phyloP scores from a whole-genome alignment of 2,888 invertebrate species.

The Drosophila paramelanica region DNA sequence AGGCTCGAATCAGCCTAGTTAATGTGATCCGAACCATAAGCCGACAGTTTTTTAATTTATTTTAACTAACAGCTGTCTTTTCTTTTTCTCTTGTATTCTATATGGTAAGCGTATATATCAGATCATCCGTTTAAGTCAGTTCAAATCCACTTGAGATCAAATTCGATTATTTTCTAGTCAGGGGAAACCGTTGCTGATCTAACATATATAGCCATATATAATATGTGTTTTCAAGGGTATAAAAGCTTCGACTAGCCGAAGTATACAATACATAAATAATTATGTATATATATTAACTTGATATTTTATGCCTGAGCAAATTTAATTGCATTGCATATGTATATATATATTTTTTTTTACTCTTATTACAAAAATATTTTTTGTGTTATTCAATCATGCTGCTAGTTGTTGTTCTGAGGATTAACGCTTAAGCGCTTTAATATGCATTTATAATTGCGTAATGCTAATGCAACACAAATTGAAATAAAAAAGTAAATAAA shows the following conservation, averaged over 20 bases:
- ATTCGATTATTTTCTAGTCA: slow-evolving; percentile 21
- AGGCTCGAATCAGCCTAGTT: background rate
- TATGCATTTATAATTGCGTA: slow-evolving; percentile 16
- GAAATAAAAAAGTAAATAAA: slow-evolving; percentile 3
- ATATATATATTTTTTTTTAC: background rate
- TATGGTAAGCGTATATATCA: background rate
- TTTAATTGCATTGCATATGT: slow-evolving; percentile 11
- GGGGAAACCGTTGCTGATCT: slow-evolving; percentile 23
- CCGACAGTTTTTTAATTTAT: no score
- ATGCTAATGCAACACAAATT: slow-evolving; percentile 20
- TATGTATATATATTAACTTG: background rate
- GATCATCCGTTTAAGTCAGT: background rate
- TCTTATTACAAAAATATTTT: slow-evolving; percentile 42
- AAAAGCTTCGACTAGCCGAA: slow-evolving; percentile 38
- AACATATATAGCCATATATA: background rate
- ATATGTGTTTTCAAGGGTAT: slow-evolving; percentile 25
- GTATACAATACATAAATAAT: slow-evolving; percentile 2
- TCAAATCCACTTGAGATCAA: slow-evolving; percentile 34
- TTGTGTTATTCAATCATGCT: slow-evolving; percentile 18
- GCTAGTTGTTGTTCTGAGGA: slow-evolving; percentile 15
- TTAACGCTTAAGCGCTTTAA: slow-evolving; percentile 18
- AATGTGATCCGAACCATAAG: no score
- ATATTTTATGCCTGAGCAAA: slow-evolving; percentile 19
- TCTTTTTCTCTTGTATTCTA: background rate
- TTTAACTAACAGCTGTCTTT: background rate